These are phyloP conservation scores for Chironomus riparius DNA, from an alignment of 2,888 invertebrate species.

Conservation along the genomic window DNA sequence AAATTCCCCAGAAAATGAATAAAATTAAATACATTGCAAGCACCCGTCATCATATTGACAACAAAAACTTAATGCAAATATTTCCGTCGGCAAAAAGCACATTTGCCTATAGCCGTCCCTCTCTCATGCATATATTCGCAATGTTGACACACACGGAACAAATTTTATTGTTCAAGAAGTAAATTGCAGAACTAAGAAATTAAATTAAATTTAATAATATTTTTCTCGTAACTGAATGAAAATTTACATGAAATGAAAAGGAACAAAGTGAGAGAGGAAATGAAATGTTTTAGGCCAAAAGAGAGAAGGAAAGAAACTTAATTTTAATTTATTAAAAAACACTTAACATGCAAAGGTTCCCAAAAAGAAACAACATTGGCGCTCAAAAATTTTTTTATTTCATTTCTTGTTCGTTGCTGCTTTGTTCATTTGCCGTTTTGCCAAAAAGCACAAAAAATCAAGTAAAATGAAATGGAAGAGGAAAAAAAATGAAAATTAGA, in stretches of 20 bases:
- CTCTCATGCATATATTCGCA: no score
- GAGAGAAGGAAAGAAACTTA: not conserved
- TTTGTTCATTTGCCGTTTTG: not conserved
- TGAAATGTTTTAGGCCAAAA: not conserved
- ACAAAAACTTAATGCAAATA: no score
- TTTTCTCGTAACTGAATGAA: no score
- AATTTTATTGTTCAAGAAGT: not conserved
- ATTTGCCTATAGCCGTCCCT: no score
- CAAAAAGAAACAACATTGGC: constrained; percentile 13
- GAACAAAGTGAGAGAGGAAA: not conserved
- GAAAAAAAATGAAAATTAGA: not conserved
- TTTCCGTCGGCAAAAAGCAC: no score
- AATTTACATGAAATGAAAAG: no score
- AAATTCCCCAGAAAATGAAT: no score
- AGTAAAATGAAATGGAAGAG: not conserved
- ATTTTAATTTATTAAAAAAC: constrained; percentile 26
- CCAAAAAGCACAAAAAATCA: not conserved
- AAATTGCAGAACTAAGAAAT: not conserved
- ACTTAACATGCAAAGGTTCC: constrained; percentile 23
- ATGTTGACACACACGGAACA: no score
- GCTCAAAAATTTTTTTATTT: not conserved
- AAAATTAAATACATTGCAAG: no score
- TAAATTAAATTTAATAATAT: not conserved
- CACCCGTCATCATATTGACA: no score
- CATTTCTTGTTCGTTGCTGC: not conserved